Evolutionary conservation across 1,140 invertebrate species (phyloP).

Genomic region (Arion vulgaris): DNA sequence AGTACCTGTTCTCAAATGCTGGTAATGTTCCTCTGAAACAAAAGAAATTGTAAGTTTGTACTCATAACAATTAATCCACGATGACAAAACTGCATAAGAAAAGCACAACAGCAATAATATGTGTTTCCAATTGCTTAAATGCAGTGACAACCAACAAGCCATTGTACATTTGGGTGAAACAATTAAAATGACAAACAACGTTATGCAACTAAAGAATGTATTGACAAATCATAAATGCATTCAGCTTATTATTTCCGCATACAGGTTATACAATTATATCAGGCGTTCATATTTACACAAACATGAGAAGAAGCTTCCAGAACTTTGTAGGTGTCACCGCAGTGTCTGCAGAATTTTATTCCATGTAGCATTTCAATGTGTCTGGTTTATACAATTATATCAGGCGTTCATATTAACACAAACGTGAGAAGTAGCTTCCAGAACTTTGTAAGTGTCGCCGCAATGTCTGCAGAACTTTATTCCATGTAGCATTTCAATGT

Average conservation of each 20-base stretch:
- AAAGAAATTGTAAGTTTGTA: constrained; percentile 16
- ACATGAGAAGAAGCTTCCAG: background rate
- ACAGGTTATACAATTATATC: too few species aligned
- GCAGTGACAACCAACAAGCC: too few species aligned
- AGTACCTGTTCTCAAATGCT: background rate
- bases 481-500: constrained; percentile 25
- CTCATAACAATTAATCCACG: background rate
- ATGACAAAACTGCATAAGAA: background rate
- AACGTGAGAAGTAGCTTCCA: background rate
- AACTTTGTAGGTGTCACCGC: background rate
- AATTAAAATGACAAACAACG: too few species aligned
- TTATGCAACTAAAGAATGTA: too few species aligned
- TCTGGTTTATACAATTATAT: too few species aligned
- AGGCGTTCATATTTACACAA: background rate
- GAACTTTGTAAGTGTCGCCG: background rate
- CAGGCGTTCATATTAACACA: constrained; percentile 9
- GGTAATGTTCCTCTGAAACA: constrained; percentile 28
- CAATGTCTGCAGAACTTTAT: constrained; percentile 31
- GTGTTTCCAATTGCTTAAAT: too few species aligned
- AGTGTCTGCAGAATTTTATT: constrained; percentile 25
- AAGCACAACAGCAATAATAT: background rate
- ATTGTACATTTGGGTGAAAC: too few species aligned
- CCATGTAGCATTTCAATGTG: constrained; percentile 26
- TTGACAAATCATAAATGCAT: too few species aligned
- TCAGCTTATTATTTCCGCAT: too few species aligned